These are phyloP conservation scores for Penelope pileata DNA, from an alignment of 2,113 vertebrate genomes.

Conservation along the genomic window DNA sequence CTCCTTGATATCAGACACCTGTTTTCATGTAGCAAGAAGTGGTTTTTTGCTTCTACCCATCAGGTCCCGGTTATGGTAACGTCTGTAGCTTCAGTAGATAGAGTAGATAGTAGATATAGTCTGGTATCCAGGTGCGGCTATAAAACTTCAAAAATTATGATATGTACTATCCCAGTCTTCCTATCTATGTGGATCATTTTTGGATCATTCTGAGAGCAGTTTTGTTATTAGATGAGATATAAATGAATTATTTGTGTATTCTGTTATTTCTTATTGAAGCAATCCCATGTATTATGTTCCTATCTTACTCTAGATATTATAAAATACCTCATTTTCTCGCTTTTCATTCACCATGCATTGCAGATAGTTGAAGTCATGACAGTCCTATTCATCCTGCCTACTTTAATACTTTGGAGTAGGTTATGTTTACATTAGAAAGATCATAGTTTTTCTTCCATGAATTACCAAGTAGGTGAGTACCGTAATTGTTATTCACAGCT, in stretches of 20 bases:
- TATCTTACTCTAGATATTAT: not conserved
- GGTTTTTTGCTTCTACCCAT: not conserved
- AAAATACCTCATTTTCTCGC: not conserved
- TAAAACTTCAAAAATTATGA: not conserved
- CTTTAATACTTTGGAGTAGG: not conserved
- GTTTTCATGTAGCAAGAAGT: not conserved
- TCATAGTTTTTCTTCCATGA: not conserved
- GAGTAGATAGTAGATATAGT: not conserved
- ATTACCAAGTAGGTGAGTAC: not conserved
- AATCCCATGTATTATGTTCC: not conserved
- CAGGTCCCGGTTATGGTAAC: not conserved
- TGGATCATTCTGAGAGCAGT: not conserved
- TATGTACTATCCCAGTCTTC: not conserved
- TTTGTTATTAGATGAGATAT: not conserved
- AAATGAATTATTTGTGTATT: not conserved
- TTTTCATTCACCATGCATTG: not conserved
- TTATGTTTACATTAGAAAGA: conserved; percentile 32
- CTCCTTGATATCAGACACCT: not conserved
- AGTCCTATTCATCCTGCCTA: not conserved
- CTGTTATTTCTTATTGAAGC: not conserved
- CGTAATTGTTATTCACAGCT: conserved; percentile 16
- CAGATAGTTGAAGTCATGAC: not conserved
- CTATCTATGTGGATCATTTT: not conserved
- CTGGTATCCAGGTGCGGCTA: not conserved
- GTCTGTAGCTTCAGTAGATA: not conserved